phyloP scores from a whole-genome alignment of 2,888 invertebrate species.

The Notodonta ziczac region DNA sequence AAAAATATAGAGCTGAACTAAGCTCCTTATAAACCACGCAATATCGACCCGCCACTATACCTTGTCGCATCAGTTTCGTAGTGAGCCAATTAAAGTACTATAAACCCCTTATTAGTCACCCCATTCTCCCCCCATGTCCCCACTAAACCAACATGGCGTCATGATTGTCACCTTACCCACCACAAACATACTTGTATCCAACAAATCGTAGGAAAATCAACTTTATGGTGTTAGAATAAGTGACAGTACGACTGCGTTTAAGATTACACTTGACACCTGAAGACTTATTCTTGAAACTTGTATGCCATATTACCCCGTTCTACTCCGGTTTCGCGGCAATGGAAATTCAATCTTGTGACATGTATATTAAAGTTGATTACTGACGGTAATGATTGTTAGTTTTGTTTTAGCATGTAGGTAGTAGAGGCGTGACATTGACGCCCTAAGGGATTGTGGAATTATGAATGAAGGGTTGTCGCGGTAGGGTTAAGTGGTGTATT shows the following conservation, averaged over 20 bases:
- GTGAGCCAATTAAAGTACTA: constrained; percentile 77
- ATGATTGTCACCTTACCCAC: constrained; percentile 77
- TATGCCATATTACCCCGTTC: constrained; percentile 71
- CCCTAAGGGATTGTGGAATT: constrained; percentile 76
- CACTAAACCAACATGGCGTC: constrained; percentile 82
- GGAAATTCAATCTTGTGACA: constrained; percentile 5
- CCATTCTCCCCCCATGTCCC: constrained; percentile 62
- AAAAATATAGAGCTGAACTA: constrained; percentile 16
- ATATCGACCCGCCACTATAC: constrained; percentile 51
- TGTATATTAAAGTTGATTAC: constrained; percentile 38
- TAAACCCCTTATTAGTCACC: constrained; percentile 80
- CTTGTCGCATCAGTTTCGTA: constrained; percentile 63
- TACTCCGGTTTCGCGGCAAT: constrained; percentile 30
- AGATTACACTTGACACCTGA: constrained; percentile 60
- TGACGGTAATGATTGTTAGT: constrained; percentile 49
- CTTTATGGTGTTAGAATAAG: constrained; percentile 45
- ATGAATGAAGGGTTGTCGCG: constrained; percentile 76
- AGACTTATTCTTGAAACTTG: constrained; percentile 72
- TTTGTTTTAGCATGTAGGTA: constrained; percentile 70
- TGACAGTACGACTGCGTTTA: constrained; percentile 24
- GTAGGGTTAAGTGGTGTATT: constrained; percentile 74
- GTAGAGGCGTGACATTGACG: constrained; percentile 82
- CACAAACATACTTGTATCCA: constrained; percentile 42
- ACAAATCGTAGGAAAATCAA: constrained; percentile 23
- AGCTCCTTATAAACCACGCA: constrained; percentile 58